Percentiles rank a stretch among this genome's conserved stretches.
Conservation (phyloP, 2,113 vertebrate genomes). For the Notarius quadriscutis region DNA sequence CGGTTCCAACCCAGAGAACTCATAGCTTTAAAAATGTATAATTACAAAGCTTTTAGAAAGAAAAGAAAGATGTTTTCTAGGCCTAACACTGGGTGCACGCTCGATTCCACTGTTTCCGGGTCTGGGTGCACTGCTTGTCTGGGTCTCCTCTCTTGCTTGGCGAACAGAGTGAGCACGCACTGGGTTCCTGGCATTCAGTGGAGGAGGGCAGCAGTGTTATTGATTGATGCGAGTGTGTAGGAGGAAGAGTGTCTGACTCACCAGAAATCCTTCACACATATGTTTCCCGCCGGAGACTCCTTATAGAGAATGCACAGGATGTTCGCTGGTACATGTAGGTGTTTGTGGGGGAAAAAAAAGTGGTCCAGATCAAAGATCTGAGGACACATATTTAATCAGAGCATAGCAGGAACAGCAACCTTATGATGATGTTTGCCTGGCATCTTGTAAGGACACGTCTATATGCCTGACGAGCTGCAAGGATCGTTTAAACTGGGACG, state of each 20-base stretch:
- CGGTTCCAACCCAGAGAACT: neutral
- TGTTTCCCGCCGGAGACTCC: conserved; percentile 1
- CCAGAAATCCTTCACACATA: conserved; percentile 63
- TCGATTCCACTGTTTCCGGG: neutral
- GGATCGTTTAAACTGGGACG: conserved; percentile 43
- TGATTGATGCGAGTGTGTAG: conserved; percentile 72
- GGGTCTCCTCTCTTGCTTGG: conserved; percentile 25
- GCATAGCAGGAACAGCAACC: conserved; percentile 1
- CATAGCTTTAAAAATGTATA: neutral
- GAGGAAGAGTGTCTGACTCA: conserved; percentile 73
- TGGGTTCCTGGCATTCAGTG: conserved; percentile 44
- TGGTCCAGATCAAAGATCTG: conserved; percentile 40
- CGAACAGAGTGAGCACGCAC: conserved; percentile 4
- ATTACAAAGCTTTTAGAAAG: neutral
- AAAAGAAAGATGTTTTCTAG: neutral
- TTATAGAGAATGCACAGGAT: conserved; percentile 19
- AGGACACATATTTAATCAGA: conserved; percentile 39
- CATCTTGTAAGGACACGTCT: conserved; percentile 43
- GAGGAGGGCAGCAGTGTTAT: conserved; percentile 65
- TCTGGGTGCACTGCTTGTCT: conserved; percentile 34
- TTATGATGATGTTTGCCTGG: conserved; percentile 30
- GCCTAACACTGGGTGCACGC: neutral
- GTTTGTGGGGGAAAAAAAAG: conserved; percentile 40
- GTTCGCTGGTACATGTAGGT: neutral
- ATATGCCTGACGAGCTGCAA: conserved; percentile 34